Base-by-base conservation (phyloP, 2,888 invertebrate genomes). In the Candidula unifasciata region DNA sequence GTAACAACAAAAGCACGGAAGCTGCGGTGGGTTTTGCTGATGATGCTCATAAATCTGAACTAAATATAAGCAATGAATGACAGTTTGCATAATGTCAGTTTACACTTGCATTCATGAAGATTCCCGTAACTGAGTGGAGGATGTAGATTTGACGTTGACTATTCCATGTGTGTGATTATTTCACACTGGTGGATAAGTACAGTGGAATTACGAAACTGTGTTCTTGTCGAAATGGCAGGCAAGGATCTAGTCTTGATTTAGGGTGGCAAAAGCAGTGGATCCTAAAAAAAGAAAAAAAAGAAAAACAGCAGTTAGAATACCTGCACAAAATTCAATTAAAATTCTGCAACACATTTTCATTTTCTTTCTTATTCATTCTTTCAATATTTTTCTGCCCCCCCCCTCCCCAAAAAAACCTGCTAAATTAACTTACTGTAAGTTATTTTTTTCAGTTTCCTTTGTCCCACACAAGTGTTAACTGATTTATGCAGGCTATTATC, bases 211-310 rank as follows among this genome's bases (percentile, higher is more conserved):
- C 8, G 33, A 21, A 27, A 54, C 18, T 16, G 3, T 44, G 44
- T 13, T 44, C 44, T 44, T 44, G 13, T 44, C 13, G 44, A 44
- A 44, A 0, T 44, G 44, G 44, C 44, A 10, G 44, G 13, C 44
- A 44, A 8, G 1, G 16, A n/a, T n/a, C 60, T 60, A 60, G 35
- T 78, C 78, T 21, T 78, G 64, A 24, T 30, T 64, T n/a, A 78
- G 35, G 64, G 78, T 78, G 8, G 64, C 64, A 60, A 64, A 78
- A 33, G 78, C 78, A 78, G 0, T 1, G 13, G 78, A 37, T 21
- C 78, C 78, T 78, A 35, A 2, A 16, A 71, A 35, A 13, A 24
- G n/a, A 74, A 44, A n/a, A 27, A 74, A 27, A 52, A 76, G 52
- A 18, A 35, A 68, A 33, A 30, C 30, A 68, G 60, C 60, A 24